Percentiles rank a stretch among this genome's conserved stretches.
Conservation (phyloP, 2,888 invertebrate genomes). For the Amiota minor region DNA sequence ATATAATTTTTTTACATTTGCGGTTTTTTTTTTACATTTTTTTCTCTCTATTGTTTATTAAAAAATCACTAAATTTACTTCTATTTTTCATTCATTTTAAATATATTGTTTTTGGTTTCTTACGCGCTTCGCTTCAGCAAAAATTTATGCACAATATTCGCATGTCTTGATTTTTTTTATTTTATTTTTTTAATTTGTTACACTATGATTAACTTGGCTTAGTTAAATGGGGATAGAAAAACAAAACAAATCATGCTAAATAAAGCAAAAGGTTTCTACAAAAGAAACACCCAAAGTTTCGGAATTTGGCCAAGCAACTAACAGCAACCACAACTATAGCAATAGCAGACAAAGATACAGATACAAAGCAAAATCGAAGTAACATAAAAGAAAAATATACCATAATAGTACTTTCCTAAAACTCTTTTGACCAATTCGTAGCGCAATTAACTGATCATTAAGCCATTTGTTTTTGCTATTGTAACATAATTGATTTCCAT, state of each 20-base stretch:
- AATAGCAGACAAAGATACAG: background rate
- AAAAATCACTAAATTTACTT: constrained; percentile 48
- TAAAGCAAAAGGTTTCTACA: background rate
- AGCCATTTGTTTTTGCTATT: background rate
- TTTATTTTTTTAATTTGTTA: background rate
- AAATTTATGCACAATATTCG: constrained; percentile 33
- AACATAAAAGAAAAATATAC: constrained; percentile 19
- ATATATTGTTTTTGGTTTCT: constrained; percentile 41
- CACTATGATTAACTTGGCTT: constrained; percentile 26
- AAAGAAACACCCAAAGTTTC: constrained; percentile 21
- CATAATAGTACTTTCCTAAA: background rate
- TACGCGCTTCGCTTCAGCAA: constrained; percentile 22
- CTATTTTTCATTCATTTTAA: constrained; percentile 32
- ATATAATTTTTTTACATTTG: constrained; percentile 34
- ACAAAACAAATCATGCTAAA: background rate
- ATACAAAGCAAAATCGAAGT: background rate
- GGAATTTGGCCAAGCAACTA: constrained; percentile 22
- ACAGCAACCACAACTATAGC: background rate
- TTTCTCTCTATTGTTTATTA: too few relatives aligned
- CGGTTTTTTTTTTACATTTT: constrained; percentile 26
- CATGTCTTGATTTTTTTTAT: constrained; percentile 1
- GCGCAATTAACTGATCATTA: constrained; percentile 50
- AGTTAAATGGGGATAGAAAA: background rate
- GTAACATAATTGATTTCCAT: constrained; percentile 19
- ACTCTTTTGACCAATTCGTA: background rate